Base-by-base conservation (phyloP, 2,797 vertebrate species). In the Ctenochaetus hawaiiensis region DNA sequence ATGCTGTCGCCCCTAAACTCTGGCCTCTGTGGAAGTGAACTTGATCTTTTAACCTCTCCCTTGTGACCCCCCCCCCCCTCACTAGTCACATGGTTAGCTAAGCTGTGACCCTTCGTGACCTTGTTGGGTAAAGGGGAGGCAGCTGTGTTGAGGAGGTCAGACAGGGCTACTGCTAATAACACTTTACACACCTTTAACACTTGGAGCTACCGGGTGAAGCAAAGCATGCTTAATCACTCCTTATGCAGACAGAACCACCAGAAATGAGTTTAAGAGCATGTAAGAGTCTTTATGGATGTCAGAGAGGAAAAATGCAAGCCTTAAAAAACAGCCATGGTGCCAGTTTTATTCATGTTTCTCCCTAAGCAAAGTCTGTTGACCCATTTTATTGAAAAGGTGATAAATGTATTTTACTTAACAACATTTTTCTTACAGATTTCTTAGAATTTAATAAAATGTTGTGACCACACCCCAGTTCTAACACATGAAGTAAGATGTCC, bases 11-110 rank as follows among this genome's bases (percentile, higher is more conserved):
- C 48, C 66, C 72, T 47, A 51, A 60, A 87, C 78, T 82, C 74
- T 88, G 90, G 82, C 91, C 91, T 83, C 75, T 82, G 76, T 91
- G 89, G 83, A 94, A 92, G 90, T 93, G 92, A 91, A 93, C 93
- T 93, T 94, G 91, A 93, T 91, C 91, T 80, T 81, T 72, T 74
- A 65, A 92, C 88, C 90, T 78, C 72, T 86, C 82, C 75, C 77
- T 82, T 49, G 61, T 86, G 89, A 92, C 87, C 85, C 51, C 58
- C 62, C 70, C 61, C 67, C 44, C 30, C 30, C 30, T 7, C 30
- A 34, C 30, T 34, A 72, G 89, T 93, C 91, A 93, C 92, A 91
- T 91, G 93, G 83, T 78, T 73, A 45, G 81, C 75, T 88, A 86
- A 91, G 87, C 87, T 67, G 70, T 81, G 85, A 91, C 91, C 86